Evolutionary conservation across 2,888 invertebrate species (phyloP).

Genomic region (Hanleya hanleyi): DNA sequence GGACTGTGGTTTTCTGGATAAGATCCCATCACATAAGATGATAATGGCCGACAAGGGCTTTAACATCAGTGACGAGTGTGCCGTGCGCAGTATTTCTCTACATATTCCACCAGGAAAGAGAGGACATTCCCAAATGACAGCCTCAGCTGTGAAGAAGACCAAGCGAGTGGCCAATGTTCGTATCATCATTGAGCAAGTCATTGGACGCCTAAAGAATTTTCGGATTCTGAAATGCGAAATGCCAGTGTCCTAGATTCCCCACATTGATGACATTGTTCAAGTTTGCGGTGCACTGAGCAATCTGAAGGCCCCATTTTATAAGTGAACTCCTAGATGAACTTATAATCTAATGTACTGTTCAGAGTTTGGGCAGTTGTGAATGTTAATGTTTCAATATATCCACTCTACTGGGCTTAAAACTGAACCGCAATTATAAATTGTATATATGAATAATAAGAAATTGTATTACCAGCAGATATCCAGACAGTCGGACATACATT

Average conservation of each 20-base stretch:
- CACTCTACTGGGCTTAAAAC: background rate
- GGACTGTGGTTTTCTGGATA: slow-evolving; percentile 35
- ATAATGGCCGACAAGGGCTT: slow-evolving; percentile 46
- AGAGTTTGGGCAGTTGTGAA: background rate
- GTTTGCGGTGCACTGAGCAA: slow-evolving; percentile 25
- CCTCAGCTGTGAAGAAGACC: slow-evolving; percentile 32
- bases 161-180: slow-evolving; percentile 39
- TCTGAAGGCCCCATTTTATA: background rate
- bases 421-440: no score
- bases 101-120: slow-evolving; percentile 34
- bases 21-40: slow-evolving; percentile 25
- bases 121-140: slow-evolving; percentile 37
- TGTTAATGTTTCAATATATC: background rate
- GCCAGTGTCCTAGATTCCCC: slow-evolving; percentile 32
- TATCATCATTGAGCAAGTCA: slow-evolving; percentile 44
- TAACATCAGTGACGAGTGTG: slow-evolving; percentile 33
- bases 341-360: background rate
- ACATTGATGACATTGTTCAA: slow-evolving; percentile 37
- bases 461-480: no score
- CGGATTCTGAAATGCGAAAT: slow-evolving; percentile 32
- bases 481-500: no score
- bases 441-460: no score
- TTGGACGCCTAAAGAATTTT: slow-evolving; percentile 41
- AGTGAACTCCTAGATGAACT: background rate
- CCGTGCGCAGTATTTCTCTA: slow-evolving; percentile 10